Conservation (phyloP, 2,888 invertebrate genomes). For the Argynnis bischoffii region DNA sequence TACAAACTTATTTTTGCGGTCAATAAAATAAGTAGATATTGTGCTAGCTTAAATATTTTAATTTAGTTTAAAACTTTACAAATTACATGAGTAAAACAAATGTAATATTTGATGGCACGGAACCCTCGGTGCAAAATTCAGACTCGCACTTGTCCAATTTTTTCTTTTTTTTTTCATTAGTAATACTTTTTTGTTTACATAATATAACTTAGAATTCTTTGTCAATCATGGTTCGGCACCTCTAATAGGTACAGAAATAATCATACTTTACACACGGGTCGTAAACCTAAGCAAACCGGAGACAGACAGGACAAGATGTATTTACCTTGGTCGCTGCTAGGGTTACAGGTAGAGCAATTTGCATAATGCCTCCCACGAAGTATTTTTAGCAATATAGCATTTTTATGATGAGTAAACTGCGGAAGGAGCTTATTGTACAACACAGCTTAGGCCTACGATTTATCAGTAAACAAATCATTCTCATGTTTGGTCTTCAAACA, state of each 20-base stretch:
- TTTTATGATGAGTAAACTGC: constrained; percentile 43
- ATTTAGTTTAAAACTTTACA: too few species aligned
- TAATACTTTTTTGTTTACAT: not conserved
- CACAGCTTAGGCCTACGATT: constrained; percentile 9
- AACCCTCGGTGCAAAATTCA: too few species aligned
- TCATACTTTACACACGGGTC: constrained; percentile 75
- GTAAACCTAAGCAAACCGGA: constrained; percentile 77
- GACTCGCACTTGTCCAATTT: too few species aligned
- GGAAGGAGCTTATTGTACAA: constrained; percentile 26
- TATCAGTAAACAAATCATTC: constrained; percentile 19
- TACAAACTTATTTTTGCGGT: too few species aligned
- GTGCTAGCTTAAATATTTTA: too few species aligned
- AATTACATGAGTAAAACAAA: too few species aligned
- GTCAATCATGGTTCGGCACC: constrained; percentile 53
- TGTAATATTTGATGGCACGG: too few species aligned
- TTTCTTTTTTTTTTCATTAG: not conserved
- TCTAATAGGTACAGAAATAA: constrained; percentile 66
- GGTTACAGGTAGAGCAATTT: constrained; percentile 78
- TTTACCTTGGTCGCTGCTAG: constrained; percentile 68
- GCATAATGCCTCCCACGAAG: constrained; percentile 80
- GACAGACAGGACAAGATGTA: constrained; percentile 62
- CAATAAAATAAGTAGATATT: too few species aligned
- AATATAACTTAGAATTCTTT: not conserved
- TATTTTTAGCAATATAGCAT: constrained; percentile 51
- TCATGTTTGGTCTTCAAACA: constrained; percentile 2